Evolutionary conservation across 2,888 invertebrate species (phyloP).

Genomic region (Eurois occulta): DNA sequence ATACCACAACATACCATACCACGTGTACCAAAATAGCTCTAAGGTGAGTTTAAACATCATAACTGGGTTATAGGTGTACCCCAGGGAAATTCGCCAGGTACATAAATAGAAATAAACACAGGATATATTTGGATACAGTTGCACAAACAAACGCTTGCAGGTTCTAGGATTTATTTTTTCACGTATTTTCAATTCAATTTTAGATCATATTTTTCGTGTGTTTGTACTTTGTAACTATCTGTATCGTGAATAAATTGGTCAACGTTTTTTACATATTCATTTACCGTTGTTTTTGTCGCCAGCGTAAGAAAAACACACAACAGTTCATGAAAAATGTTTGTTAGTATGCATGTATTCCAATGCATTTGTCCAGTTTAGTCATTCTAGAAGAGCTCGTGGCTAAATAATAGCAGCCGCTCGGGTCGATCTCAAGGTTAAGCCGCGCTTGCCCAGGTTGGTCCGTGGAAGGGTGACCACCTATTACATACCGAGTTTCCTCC

Average conservation of each 20-base stretch:
- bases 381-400: too few species aligned
- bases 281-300: neutral
- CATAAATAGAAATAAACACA: conserved; percentile 47
- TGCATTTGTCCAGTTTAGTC: neutral
- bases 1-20: neutral
- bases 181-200: conserved; percentile 19
- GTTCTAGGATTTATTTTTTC: conserved; percentile 11
- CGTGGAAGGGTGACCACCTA: too few species aligned
- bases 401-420: too few species aligned
- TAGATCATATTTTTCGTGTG: neutral
- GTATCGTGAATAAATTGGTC: neutral
- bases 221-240: neutral
- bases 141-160: conserved; percentile 38
- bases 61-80: conserved; percentile 23
- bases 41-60: conserved; percentile 40
- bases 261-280: neutral
- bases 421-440: too few species aligned
- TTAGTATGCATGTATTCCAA: neutral
- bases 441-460: too few species aligned
- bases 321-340: neutral
- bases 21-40: conserved; percentile 10
- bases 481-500: too few species aligned
- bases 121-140: conserved; percentile 41
- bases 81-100: conserved; percentile 54
- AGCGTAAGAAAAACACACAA: neutral